These are phyloP conservation scores for Bolborhynchus lineola DNA, from an alignment of 2,113 vertebrate species.

Conservation along the genomic window DNA sequence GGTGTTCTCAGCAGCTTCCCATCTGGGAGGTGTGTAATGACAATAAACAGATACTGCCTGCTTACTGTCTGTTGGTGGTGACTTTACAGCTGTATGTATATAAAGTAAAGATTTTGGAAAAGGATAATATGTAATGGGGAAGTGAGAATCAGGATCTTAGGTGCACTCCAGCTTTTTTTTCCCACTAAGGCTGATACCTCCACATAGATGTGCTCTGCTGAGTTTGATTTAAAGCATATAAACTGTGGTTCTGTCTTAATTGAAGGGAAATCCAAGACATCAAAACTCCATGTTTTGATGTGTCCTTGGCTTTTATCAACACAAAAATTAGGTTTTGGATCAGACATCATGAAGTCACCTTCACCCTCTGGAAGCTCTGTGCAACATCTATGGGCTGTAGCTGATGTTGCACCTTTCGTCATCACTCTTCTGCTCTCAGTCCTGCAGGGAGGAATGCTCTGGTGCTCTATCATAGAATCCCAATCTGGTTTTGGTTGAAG, in stretches of 20 bases:
- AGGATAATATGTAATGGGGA: not conserved
- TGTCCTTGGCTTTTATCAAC: not conserved
- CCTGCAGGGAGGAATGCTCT: not conserved
- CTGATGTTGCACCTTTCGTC: not conserved
- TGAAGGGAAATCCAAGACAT: not conserved
- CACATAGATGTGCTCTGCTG: fast-evolving
- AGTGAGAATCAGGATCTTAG: not conserved
- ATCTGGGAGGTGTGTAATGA: not conserved
- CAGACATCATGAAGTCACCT: not conserved
- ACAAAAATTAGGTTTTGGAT: not conserved
- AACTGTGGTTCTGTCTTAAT: not conserved
- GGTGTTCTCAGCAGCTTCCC: not conserved
- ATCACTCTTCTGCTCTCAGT: not conserved
- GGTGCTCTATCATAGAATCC: too few species aligned
- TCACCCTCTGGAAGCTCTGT: not conserved
- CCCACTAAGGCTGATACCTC: not conserved
- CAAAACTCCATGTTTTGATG: not conserved
- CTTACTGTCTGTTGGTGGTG: not conserved
- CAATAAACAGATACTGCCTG: not conserved
- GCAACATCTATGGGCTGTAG: fast-evolving
- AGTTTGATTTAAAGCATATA: not conserved
- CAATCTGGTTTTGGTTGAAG: too few species aligned
- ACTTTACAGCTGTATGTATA: not conserved
- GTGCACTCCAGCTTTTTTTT: not conserved
- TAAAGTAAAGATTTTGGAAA: not conserved